Base-by-base conservation (phyloP, 1,140 invertebrate species). In the Eupristina koningsbergeri region DNA sequence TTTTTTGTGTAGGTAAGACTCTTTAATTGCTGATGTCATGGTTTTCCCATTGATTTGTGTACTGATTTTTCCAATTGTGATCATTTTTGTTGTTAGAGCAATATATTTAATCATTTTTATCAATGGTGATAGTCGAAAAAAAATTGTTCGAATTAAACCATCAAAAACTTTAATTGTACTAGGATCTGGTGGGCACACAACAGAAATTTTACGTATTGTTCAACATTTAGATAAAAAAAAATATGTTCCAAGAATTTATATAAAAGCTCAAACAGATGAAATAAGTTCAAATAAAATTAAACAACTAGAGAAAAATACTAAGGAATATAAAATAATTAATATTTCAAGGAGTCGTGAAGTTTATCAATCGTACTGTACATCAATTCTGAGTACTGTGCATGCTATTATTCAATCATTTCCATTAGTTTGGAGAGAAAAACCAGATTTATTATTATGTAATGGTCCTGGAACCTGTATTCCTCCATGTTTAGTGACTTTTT, bases 391-490 rank as follows among this genome's bases (percentile, higher is more conserved):
- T 41, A 98, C 97, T 26, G 29, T 97, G 0, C 93, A 94, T 89
- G 95, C 98, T 0, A 94, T 94, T 45, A 82, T 96, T 0, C 93
- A 93, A 87, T 94, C 95, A 80, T 89, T 98, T 87, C 95, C 95
- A 78, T 86, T 98, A n/a, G 89, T 98, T 22, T 94, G 95, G 86
- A 94, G 91, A 73, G 93, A 95, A 85, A 94, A 92, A 84, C 97
- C 97, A 34, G 94, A 97, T 89, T 88, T 98, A 81, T 93, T 98
- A 81, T 89, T 99, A 3, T 97, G 97, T 89, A 99, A 99, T 93
- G 98, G 98, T 0, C 98, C 98, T 77, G 98, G 98, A 39, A 99
- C 98, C 9, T 99, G 98, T 92, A 94, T 99, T 84, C 98, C 98
- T 47, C 91, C 98, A 61, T 98, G 97, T 92, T 84, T 96, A 19